Percentiles rank a stretch among this genome's conserved stretches.
phyloP scores from a whole-genome alignment of 92 coral and sea anemone species.

The Epizoanthus ramosus region DNA sequence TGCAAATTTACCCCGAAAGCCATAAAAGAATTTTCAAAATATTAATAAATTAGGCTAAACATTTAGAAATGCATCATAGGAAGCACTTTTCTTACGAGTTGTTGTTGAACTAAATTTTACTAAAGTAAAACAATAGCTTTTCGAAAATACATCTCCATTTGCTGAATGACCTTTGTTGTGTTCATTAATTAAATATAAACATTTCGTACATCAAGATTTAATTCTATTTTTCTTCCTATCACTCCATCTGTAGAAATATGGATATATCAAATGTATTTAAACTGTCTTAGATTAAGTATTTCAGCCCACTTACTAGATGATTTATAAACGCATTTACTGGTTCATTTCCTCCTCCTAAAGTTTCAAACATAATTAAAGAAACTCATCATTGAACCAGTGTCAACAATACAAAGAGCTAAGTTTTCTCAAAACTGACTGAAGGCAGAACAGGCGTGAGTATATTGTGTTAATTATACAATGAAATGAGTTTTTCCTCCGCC shows the following conservation, averaged over 20 bases:
- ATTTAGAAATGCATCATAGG: conserved; percentile 5
- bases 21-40: conserved; percentile 15
- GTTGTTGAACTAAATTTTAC: conserved; percentile 31
- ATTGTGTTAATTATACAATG: no score
- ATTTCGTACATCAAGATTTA: conserved; percentile 28
- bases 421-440: no score
- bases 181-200: conserved; percentile 37
- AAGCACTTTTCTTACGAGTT: conserved; percentile 14
- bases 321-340: background rate
- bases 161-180: conserved; percentile 23
- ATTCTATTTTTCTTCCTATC: conserved; percentile 42
- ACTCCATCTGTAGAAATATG: background rate
- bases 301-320: conserved; percentile 15
- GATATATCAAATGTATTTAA: conserved; percentile 9
- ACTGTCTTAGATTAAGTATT: background rate
- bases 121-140: conserved; percentile 25
- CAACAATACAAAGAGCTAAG: no score
- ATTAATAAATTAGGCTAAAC: background rate
- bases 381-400: background rate
- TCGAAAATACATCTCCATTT: conserved; percentile 18
- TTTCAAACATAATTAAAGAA: background rate
- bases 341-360: background rate
- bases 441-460: no score
- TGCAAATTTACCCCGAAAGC: background rate
- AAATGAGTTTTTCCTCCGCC: no score